A percentile compares a stretch with the other conserved stretches of the same genome.
Evolutionary conservation across 1,140 invertebrate genomes (phyloP).

Genomic region (Wasmannia auropunctata): DNA sequence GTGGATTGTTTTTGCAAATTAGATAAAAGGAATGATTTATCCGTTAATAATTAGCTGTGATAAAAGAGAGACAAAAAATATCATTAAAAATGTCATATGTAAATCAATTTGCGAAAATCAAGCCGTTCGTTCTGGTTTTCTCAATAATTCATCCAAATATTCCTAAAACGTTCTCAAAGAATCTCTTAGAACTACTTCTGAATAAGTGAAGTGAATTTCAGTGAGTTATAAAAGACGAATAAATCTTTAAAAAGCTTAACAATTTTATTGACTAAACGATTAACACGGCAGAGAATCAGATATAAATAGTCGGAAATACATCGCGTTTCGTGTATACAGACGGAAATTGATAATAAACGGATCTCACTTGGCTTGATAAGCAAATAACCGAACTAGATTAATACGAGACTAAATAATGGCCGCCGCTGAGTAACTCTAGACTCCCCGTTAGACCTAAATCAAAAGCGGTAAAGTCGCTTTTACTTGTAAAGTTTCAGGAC

Average conservation of each 20-base stretch:
- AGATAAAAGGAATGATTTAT: not conserved
- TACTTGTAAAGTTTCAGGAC: constrained; percentile 10
- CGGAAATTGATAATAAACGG: not conserved
- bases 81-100: not conserved
- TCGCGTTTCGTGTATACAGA: not conserved
- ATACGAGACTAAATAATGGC: constrained; percentile 29
- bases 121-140: not conserved
- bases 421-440: not conserved
- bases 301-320: not conserved
- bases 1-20: not conserved
- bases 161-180: not conserved
- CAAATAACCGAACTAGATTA: constrained; percentile 31
- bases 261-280: not conserved
- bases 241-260: not conserved
- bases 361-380: not conserved
- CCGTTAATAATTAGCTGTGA: not conserved
- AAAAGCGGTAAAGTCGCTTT: not conserved
- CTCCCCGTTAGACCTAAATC: constrained; percentile 6
- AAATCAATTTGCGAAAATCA: not conserved
- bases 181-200: not conserved
- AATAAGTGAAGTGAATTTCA: not conserved
- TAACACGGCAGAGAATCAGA: not conserved
- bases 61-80: not conserved
- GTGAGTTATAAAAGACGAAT: not conserved
- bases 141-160: not conserved